Conservation (phyloP, 2,888 invertebrate genomes). For the Ochlodes sylvanus region DNA sequence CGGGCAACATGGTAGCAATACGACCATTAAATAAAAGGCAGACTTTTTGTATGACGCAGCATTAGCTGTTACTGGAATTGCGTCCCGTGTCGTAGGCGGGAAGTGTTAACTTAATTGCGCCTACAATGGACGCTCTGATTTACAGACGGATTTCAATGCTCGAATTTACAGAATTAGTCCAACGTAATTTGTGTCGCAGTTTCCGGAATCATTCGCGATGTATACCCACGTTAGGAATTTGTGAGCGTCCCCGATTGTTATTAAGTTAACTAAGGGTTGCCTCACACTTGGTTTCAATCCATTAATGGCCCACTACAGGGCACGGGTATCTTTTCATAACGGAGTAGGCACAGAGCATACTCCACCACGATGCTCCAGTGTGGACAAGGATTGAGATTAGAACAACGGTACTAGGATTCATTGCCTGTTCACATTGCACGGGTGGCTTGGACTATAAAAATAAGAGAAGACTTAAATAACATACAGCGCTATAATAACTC, state of each 20-base stretch:
- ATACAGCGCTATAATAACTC: too few species aligned
- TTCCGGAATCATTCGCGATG: constrained; percentile 20
- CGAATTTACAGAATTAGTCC: constrained; percentile 35
- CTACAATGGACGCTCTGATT: constrained; percentile 34
- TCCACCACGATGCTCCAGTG: too few species aligned
- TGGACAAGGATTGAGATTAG: too few species aligned
- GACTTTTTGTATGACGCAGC: neutral
- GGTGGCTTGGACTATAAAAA: too few species aligned
- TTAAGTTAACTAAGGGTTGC: neutral
- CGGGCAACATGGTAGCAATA: neutral
- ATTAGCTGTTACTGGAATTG: constrained; percentile 5
- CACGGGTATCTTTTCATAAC: too few species aligned
- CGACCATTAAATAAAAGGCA: neutral
- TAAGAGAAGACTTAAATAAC: too few species aligned
- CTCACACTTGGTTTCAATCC: too few species aligned
- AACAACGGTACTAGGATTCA: too few species aligned
- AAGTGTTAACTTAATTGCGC: constrained; percentile 29
- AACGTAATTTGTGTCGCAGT: constrained; percentile 26
- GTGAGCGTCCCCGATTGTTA: neutral
- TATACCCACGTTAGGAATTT: constrained; percentile 1
- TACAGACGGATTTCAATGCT: constrained; percentile 30
- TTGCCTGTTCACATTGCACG: too few species aligned
- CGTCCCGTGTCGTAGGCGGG: constrained; percentile 1
- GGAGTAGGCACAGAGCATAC: too few species aligned
- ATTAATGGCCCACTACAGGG: too few species aligned